Conservation (phyloP, 2,113 vertebrate genomes). For the Tetraodon nigroviridis region DNA sequence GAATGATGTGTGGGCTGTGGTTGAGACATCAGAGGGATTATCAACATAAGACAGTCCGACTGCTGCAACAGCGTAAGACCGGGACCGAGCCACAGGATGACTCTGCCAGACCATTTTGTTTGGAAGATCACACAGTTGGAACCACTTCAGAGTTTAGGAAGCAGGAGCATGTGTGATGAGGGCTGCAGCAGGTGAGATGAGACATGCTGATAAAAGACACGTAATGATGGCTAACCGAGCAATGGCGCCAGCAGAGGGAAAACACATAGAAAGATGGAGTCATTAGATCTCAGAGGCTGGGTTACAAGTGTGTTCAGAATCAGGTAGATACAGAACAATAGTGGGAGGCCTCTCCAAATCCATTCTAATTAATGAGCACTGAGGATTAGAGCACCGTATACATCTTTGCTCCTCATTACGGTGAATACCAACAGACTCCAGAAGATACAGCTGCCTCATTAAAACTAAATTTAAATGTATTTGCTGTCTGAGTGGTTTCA, state of each 20-base stretch:
- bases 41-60: slow-evolving; percentile 13
- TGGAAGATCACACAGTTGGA: slow-evolving; percentile 26
- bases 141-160: slow-evolving; percentile 29
- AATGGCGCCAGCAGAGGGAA: neutral
- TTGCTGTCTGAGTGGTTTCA: slow-evolving; percentile 39
- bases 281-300: slow-evolving; percentile 34
- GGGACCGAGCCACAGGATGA: slow-evolving; percentile 22
- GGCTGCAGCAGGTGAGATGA: slow-evolving; percentile 46
- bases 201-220: slow-evolving; percentile 44
- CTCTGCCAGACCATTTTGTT: slow-evolving; percentile 27
- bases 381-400: slow-evolving; percentile 37
- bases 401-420: slow-evolving; percentile 61
- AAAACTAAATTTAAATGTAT: slow-evolving; percentile 61
- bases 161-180: neutral
- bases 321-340: slow-evolving; percentile 30
- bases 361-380: slow-evolving; percentile 49
- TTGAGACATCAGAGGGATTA: slow-evolving; percentile 29
- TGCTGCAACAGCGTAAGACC: slow-evolving; percentile 20
- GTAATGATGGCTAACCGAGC: slow-evolving; percentile 24
- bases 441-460: slow-evolving; percentile 63
- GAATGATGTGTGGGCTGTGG: slow-evolving; percentile 31
- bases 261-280: slow-evolving; percentile 29
- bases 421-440: slow-evolving; percentile 62
- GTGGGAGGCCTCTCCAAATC: slow-evolving; percentile 41
- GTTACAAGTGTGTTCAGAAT: slow-evolving; percentile 20